Conservation (phyloP, 2,797 vertebrate genomes). For the Alfaro cultratus region DNA sequence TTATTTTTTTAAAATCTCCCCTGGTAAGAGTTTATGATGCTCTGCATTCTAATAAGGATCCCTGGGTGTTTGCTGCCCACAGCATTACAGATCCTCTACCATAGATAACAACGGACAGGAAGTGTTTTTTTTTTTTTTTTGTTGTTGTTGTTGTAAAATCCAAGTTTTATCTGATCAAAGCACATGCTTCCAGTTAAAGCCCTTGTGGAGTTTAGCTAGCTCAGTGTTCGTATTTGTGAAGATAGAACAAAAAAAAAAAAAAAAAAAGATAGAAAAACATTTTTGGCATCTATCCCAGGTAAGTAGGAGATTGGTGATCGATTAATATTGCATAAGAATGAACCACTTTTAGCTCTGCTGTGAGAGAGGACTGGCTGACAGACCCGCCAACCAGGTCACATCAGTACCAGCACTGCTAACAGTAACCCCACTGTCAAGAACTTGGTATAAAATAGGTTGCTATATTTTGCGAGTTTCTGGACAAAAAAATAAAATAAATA, state of each 20-base stretch:
- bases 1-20: neutral
- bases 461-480: neutral
- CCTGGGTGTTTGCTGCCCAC: neutral
- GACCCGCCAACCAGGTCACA: too few relatives aligned
- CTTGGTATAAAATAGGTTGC: neutral
- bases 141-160: neutral
- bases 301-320: neutral
- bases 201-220: neutral
- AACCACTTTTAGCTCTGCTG: neutral
- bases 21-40: neutral
- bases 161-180: neutral
- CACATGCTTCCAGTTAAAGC: neutral
- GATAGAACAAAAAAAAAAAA: neutral
- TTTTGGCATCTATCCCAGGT: neutral
- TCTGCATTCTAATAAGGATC: neutral
- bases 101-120: neutral
- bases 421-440: neutral
- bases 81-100: neutral
- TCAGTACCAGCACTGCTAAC: neutral
- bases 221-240: neutral
- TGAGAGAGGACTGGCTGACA: neutral
- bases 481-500: neutral
- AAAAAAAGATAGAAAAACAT: neutral
- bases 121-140: neutral
- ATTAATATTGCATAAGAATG: neutral